A percentile compares a stretch with the other conserved stretches of the same genome.
Conservation (phyloP, 2,113 vertebrate species). For the Rhinichthys klamathensis region DNA sequence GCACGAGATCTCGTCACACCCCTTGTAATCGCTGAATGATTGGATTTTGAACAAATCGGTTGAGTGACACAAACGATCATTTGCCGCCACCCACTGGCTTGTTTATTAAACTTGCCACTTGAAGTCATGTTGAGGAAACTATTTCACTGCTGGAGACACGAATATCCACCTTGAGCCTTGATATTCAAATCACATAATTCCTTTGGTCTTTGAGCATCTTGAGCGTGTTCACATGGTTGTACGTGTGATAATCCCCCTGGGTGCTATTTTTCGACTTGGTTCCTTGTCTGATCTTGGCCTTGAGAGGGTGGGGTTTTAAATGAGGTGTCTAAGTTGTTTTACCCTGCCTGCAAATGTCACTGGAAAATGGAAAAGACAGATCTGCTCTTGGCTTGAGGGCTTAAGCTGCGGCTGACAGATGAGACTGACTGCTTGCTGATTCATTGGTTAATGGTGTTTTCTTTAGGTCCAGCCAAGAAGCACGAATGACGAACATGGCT, state of each 20-base stretch:
- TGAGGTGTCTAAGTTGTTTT: constrained; percentile 52
- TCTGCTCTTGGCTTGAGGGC: constrained; percentile 47
- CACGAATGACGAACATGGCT: constrained; percentile 33
- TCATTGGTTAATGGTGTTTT: constrained; percentile 43
- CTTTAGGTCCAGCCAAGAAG: constrained; percentile 38
- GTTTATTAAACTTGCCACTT: background rate
- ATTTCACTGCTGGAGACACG: background rate
- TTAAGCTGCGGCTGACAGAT: constrained; percentile 41
- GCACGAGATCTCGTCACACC: no score
- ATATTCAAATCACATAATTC: background rate
- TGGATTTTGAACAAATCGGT: background rate
- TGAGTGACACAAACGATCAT: background rate
- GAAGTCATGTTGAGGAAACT: background rate
- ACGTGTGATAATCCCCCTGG: constrained; percentile 28
- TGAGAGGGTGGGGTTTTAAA: constrained; percentile 44
- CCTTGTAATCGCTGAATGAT: background rate
- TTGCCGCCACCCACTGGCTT: background rate
- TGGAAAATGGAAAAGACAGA: constrained; percentile 47
- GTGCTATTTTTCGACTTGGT: constrained; percentile 33
- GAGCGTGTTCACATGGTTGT: background rate
- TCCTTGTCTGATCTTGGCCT: constrained; percentile 22
- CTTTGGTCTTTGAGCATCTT: background rate
- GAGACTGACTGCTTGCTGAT: constrained; percentile 32
- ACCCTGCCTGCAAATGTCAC: constrained; percentile 50
- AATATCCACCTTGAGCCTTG: background rate